These are phyloP conservation scores for Mayetiola destructor DNA, from an alignment of 2,888 invertebrate species.

Conservation along the genomic window DNA sequence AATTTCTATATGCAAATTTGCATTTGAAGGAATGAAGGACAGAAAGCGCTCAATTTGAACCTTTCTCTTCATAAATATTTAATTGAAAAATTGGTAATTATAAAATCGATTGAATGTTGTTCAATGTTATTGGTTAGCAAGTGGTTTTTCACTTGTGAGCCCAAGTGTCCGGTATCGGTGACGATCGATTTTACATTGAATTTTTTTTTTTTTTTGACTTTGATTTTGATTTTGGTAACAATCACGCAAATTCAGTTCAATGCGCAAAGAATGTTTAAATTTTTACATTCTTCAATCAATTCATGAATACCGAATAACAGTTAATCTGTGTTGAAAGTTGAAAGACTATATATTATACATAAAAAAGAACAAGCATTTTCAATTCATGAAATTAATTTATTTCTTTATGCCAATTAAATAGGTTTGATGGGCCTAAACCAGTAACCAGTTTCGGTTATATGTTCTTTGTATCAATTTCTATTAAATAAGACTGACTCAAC, in stretches of 20 bases:
- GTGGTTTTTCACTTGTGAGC: too few relatives aligned
- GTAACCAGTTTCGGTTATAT: neutral
- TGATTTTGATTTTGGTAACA: too few relatives aligned
- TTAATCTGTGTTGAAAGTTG: neutral
- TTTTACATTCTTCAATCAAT: too few relatives aligned
- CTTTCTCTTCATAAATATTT: slow-evolving; percentile 13
- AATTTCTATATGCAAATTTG: too few relatives aligned
- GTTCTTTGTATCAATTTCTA: neutral
- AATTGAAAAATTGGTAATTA: slow-evolving; percentile 9
- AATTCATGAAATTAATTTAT: neutral
- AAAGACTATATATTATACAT: too few relatives aligned
- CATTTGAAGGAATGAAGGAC: slow-evolving; percentile 9
- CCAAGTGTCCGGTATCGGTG: too few relatives aligned
- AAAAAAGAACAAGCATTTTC: neutral
- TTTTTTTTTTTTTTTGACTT: too few relatives aligned
- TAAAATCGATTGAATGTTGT: slow-evolving; percentile 4
- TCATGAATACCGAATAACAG: too few relatives aligned
- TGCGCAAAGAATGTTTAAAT: too few relatives aligned
- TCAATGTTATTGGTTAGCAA: neutral
- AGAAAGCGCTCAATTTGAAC: neutral
- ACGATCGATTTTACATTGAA: too few relatives aligned
- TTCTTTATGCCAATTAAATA: neutral
- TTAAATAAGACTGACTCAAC: neutral
- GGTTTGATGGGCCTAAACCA: too few relatives aligned
- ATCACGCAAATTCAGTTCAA: too few relatives aligned